Conservation (phyloP, 2,113 vertebrate genomes). For the Electrona antarctica region DNA sequence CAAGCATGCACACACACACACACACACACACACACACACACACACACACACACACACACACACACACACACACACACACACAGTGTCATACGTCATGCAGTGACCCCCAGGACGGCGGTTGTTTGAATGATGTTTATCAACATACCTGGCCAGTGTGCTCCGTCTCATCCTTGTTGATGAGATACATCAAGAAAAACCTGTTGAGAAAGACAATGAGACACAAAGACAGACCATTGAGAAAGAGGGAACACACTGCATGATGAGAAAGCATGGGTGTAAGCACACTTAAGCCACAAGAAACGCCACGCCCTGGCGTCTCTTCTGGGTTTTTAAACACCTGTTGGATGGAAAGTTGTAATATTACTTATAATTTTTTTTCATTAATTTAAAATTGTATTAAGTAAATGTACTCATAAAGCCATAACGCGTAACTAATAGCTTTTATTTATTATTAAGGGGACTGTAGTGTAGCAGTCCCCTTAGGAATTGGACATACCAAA, state of each 20-base stretch:
- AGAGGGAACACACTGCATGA: constrained; percentile 23
- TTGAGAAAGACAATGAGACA: not conserved
- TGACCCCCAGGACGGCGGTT: not conserved
- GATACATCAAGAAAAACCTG: constrained; percentile 99
- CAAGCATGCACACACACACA: constrained; percentile 13
- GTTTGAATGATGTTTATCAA: not conserved
- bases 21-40: not conserved
- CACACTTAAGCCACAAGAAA: not conserved
- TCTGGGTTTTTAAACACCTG: too few relatives aligned
- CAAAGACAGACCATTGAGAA: constrained; percentile 14
- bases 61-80: not conserved
- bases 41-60: not conserved
- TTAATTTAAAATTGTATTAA: too few relatives aligned
- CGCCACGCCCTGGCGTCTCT: too few relatives aligned
- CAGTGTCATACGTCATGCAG: not conserved
- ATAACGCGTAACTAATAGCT: too few relatives aligned
- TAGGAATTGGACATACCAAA: too few relatives aligned
- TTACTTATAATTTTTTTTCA: too few relatives aligned
- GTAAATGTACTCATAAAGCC: too few relatives aligned
- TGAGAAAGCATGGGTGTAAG: not conserved
- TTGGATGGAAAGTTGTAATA: too few relatives aligned
- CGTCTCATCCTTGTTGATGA: constrained; percentile 99
- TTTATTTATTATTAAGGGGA: too few relatives aligned
- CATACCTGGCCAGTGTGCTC: constrained; percentile 96
- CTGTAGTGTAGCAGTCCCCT: too few relatives aligned